Evolutionary conservation across 2,797 vertebrate genomes (phyloP).

Genomic region (Sebastes ruberrimus): DNA sequence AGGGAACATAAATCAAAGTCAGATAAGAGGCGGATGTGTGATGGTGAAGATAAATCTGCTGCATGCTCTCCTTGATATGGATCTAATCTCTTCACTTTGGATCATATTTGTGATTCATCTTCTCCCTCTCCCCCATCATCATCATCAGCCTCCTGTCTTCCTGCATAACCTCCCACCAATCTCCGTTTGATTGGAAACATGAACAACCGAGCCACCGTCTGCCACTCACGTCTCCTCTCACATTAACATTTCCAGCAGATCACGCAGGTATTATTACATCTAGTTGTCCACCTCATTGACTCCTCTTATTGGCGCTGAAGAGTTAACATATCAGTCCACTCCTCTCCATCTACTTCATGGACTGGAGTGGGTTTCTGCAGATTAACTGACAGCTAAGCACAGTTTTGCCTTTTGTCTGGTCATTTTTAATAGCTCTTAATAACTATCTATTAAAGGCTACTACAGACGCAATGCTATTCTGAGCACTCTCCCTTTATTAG

Average conservation of each 20-base stretch:
- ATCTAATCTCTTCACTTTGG: constrained; percentile 67
- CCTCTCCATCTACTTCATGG: constrained; percentile 26
- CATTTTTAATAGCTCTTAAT: constrained; percentile 71
- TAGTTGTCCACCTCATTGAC: constrained; percentile 47
- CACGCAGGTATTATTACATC: constrained; percentile 44
- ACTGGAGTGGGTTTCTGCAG: constrained; percentile 15
- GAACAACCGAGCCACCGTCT: background rate
- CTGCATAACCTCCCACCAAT: constrained; percentile 29
- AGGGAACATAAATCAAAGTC: constrained; percentile 64
- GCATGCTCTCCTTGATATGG: constrained; percentile 47
- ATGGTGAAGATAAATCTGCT: constrained; percentile 51
- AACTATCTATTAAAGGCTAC: constrained; percentile 56
- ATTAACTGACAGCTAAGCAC: constrained; percentile 44
- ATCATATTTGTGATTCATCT: constrained; percentile 66
- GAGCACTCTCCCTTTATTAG: constrained; percentile 63
- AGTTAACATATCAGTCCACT: constrained; percentile 44
- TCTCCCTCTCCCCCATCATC: constrained; percentile 25
- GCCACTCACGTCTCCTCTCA: constrained; percentile 25
- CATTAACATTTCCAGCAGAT: constrained; percentile 44
- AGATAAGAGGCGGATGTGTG: constrained; percentile 53
- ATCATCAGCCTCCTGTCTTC: constrained; percentile 37
- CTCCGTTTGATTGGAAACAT: constrained; percentile 27
- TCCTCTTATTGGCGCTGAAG: constrained; percentile 26
- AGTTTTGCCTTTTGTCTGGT: constrained; percentile 64
- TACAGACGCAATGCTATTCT: constrained; percentile 48